These are phyloP conservation scores for Frankliniella fusca DNA, from an alignment of 2,888 invertebrate species.

Conservation along the genomic window DNA sequence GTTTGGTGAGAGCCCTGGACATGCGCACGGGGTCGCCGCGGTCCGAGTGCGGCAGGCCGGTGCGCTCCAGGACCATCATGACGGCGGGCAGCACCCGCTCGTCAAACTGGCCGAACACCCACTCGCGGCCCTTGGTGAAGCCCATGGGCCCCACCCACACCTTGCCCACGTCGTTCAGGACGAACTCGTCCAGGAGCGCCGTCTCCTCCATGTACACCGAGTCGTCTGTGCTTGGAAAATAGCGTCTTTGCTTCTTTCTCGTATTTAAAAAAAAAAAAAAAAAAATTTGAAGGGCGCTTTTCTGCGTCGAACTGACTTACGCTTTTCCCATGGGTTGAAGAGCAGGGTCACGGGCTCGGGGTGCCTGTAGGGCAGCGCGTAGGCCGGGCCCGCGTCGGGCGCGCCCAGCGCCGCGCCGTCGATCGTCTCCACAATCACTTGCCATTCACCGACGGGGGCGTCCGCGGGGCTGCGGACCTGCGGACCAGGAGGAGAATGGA, in stretches of 20 bases:
- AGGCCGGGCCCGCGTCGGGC: conserved; percentile 9
- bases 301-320: no score
- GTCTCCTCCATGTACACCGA: conserved; percentile 69
- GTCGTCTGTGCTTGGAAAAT: conserved; percentile 72
- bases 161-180: conserved; percentile 77
- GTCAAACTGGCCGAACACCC: conserved; percentile 81
- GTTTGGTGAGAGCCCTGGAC: conserved; percentile 65
- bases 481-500: conserved; percentile 34
- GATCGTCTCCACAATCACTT: conserved; percentile 59
- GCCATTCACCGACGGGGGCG: conserved; percentile 65
- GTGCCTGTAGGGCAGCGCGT: conserved; percentile 51
- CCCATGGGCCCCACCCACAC: conserved; percentile 77
- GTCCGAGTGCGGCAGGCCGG: conserved; percentile 55
- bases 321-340: conserved; percentile 79
- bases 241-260: no score
- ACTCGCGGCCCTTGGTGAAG: conserved; percentile 69
- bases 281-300: no score
- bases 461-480: conserved; percentile 63
- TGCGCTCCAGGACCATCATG: conserved; percentile 65
- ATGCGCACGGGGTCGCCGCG: conserved; percentile 69
- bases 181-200: conserved; percentile 67
- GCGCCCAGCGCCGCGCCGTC: conserved; percentile 39
- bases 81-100: conserved; percentile 64
- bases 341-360: conserved; percentile 68
- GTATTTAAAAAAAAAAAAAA: no score